Evolutionary conservation across 2,797 vertebrate species (phyloP).

Genomic region (Pteronotus mesoamericanus): DNA sequence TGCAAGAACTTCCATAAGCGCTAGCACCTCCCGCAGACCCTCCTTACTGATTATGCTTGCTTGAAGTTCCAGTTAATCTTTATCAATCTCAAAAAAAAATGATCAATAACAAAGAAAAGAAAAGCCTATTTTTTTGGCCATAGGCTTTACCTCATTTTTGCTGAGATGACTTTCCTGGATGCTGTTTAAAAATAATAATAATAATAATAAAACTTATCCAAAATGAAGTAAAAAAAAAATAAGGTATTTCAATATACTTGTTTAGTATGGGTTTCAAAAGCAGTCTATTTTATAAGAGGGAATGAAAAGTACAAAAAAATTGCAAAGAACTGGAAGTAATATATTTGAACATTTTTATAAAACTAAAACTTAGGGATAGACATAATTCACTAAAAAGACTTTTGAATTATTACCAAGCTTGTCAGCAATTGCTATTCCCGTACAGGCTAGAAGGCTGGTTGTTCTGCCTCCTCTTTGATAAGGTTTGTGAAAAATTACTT

Average conservation of each 20-base stretch:
- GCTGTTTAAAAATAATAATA: too few relatives aligned
- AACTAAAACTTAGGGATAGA: background rate
- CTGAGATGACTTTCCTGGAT: background rate
- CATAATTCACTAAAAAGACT: background rate
- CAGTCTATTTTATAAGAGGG: background rate
- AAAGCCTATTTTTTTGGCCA: background rate
- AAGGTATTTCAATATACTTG: background rate
- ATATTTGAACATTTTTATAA: slow-evolving; percentile 27
- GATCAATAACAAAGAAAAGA: too few relatives aligned
- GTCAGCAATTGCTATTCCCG: background rate
- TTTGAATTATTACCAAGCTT: slow-evolving; percentile 35
- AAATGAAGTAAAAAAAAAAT: slow-evolving; percentile 10
- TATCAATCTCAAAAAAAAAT: background rate
- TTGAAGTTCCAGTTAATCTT: background rate
- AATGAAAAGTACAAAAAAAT: slow-evolving; percentile 17
- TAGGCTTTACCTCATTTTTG: background rate
- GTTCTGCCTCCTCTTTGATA: background rate
- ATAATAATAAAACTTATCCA: background rate
- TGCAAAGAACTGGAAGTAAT: background rate
- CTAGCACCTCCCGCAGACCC: background rate
- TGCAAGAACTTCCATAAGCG: background rate
- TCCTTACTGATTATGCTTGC: background rate
- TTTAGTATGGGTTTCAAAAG: background rate
- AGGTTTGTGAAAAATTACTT: background rate
- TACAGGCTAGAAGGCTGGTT: background rate